These are phyloP conservation scores for Acomys russatus DNA, from an alignment of 2,797 vertebrate species.

Conservation along the genomic window DNA sequence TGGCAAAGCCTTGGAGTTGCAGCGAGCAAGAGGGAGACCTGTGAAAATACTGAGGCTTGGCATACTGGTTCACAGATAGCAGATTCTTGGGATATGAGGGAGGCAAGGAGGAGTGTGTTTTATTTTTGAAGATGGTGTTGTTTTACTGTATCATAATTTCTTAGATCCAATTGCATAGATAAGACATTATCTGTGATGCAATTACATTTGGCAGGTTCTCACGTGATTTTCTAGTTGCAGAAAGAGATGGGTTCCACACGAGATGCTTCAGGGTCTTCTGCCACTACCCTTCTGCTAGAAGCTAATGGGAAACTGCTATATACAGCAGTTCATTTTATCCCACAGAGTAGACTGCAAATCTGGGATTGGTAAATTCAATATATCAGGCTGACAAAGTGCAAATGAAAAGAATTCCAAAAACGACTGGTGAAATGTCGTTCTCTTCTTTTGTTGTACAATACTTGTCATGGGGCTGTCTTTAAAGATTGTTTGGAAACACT, in stretches of 20 bases:
- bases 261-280: not conserved
- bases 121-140: not conserved
- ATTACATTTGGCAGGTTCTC: conserved; percentile 48
- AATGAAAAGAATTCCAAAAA: conserved; percentile 53
- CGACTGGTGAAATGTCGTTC: not conserved
- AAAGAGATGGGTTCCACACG: not conserved
- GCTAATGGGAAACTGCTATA: not conserved
- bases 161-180: not conserved
- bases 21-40: not conserved
- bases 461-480: not conserved
- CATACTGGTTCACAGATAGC: not conserved
- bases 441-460: conserved; percentile 8
- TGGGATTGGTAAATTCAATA: conserved; percentile 37
- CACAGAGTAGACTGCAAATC: not conserved
- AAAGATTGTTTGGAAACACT: conserved; percentile 28
- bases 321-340: not conserved
- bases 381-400: conserved; percentile 37
- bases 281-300: not conserved
- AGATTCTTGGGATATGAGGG: not conserved
- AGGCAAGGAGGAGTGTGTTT: not conserved
- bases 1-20: not conserved
- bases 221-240: conserved; percentile 3
- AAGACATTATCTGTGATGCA: not conserved
- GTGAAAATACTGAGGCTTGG: not conserved
- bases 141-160: not conserved